Base-by-base conservation (phyloP, 2,888 invertebrate genomes). In the Bibio marci region DNA sequence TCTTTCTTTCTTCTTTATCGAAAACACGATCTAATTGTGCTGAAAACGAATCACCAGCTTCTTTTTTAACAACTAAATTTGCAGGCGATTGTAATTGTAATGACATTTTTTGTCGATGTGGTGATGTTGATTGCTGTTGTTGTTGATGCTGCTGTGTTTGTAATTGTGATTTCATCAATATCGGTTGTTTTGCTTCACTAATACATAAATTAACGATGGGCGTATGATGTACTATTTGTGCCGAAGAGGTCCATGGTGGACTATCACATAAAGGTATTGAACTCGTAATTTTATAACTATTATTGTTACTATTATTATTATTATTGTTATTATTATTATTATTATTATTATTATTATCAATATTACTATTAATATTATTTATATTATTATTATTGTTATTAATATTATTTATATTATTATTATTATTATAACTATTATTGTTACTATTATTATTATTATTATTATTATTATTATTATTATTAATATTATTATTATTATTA, bases 1-100 rank as follows among this genome's bases (percentile, higher is more conserved):
- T 8, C 47, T 26, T 59, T 53, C 54, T 59, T 53, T 77, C 77
- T 52, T 79, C 76, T 13, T 71, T 63, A 53, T 81, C 82, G 51
- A 77, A 73, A 38, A 76, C 77, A 46, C 71, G 69, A 50, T 82
- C 83, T 38, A 77, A 57, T 42, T 75, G 73, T 51, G 76, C 70
- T 40, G 76, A 77, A 53, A 80, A 80, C 40, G 70, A 70, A 57
- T 85, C 83, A 30, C 66, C 65, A 48, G 65, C 66, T 45, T 57
- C 43, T 37, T 31, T 39, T 43, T 48, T 49, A 44, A 22, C 7
- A 13, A 3, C 5, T 2, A 3, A 44, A 53, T 54, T 52, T 56
- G 54, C 52, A 54, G 54, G 52, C 50, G 49, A 45, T 22, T 22
- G 22, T 22, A 22, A 22, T 22, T 22, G 4, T 22, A 22, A 6